phyloP scores from a whole-genome alignment of 2,113 vertebrate species.

The Melanocharis versteri region DNA sequence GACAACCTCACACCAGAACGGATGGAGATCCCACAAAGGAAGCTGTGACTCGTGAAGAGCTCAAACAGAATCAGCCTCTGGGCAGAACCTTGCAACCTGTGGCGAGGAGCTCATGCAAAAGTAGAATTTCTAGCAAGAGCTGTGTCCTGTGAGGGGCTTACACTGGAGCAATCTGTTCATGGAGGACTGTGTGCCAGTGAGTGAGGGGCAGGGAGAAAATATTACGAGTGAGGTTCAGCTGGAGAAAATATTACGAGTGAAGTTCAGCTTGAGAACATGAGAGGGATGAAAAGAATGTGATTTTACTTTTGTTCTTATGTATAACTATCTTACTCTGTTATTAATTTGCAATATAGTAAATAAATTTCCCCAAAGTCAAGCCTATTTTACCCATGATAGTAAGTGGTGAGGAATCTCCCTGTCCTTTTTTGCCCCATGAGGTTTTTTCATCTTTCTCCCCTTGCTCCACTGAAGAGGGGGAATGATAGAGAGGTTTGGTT shows the following conservation, averaged over 20 bases:
- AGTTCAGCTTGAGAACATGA: background rate
- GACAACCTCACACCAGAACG: background rate
- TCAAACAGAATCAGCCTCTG: background rate
- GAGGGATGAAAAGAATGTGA: background rate
- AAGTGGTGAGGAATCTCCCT: background rate
- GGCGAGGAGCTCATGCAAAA: background rate
- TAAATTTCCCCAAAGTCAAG: background rate
- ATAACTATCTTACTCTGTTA: background rate
- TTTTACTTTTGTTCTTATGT: background rate
- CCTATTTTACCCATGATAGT: background rate
- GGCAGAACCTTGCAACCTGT: background rate
- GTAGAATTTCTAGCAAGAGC: background rate
- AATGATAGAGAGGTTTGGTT: background rate
- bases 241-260: background rate
- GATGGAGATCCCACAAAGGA: background rate
- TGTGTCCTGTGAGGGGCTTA: too few relatives aligned
- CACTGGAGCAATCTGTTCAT: background rate
- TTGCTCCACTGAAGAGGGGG: background rate
- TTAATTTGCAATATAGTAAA: background rate
- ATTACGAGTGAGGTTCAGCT: background rate
- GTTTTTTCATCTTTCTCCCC: background rate
- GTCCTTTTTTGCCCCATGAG: background rate
- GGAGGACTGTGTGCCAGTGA: background rate
- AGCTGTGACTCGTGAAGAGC: rapidly evolving
- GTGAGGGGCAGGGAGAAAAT: background rate